A percentile compares a stretch with the other conserved stretches of the same genome.
Conservation (phyloP, 2,888 invertebrate species). For the Drosophila gaucha region DNA sequence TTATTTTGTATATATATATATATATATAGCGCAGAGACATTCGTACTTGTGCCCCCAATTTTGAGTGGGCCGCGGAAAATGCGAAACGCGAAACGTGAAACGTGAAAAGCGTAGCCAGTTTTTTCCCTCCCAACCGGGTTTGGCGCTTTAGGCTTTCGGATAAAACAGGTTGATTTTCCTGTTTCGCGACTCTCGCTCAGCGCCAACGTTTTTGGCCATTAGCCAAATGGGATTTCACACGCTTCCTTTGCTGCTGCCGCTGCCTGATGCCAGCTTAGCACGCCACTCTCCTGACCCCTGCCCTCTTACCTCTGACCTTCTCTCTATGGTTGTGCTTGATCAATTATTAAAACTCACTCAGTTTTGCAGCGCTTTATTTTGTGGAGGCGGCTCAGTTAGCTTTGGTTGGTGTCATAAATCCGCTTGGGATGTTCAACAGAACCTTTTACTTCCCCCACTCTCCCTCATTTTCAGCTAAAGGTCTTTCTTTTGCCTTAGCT, state of each 20-base stretch:
- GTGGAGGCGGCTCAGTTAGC: neutral
- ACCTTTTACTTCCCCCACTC: neutral
- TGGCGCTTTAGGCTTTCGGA: constrained; percentile 16
- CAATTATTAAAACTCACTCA: constrained; percentile 72
- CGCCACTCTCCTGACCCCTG: constrained; percentile 9
- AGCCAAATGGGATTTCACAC: constrained; percentile 80
- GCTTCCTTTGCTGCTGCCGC: constrained; percentile 57
- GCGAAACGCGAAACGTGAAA: constrained; percentile 42
- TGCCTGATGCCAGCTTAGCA: constrained; percentile 19
- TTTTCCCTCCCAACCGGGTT: constrained; percentile 11
- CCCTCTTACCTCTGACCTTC: neutral
- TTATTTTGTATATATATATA: neutral
- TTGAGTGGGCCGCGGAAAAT: constrained; percentile 32
- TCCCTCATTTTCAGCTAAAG: neutral
- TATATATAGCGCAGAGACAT: constrained; percentile 33
- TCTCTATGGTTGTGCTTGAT: constrained; percentile 31
- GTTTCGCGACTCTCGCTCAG: constrained; percentile 33
- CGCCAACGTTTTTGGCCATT: constrained; percentile 67
- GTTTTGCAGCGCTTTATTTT: constrained; percentile 30
- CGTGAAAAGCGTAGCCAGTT: constrained; percentile 14
- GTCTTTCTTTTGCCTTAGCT: neutral
- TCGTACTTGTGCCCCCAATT: constrained; percentile 69
- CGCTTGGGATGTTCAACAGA: constrained; percentile 15
- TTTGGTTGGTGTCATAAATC: constrained; percentile 31
- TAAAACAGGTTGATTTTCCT: constrained; percentile 79